Evolutionary conservation across 2,888 invertebrate genomes (phyloP).

Genomic region (Lucinisca nassula): DNA sequence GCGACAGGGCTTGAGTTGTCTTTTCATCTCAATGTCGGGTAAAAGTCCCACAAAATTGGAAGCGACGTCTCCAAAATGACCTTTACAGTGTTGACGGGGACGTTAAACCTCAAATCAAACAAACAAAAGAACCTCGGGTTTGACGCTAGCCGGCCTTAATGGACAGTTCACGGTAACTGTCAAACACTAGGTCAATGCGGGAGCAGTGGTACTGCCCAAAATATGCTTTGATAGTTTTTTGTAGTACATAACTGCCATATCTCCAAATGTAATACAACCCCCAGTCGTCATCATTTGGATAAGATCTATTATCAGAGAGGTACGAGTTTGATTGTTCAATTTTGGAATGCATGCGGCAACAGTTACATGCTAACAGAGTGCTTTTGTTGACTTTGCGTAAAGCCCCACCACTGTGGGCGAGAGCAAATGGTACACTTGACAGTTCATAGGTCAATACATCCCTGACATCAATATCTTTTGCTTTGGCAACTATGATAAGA

Average conservation of each 20-base stretch:
- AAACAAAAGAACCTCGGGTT: too few species aligned
- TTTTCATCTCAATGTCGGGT: too few species aligned
- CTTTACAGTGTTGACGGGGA: too few species aligned
- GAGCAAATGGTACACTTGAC: neutral
- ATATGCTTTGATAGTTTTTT: neutral
- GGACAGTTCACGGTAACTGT: neutral
- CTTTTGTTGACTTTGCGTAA: too few species aligned
- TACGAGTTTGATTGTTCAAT: neutral
- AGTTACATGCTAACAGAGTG: neutral
- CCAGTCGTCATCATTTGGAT: neutral
- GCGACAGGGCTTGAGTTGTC: too few species aligned
- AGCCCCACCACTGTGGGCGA: too few species aligned
- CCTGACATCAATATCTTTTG: neutral
- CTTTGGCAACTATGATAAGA: neutral
- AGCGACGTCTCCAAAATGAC: too few species aligned
- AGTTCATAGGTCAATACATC: neutral
- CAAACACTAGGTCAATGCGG: neutral
- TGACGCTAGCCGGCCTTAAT: neutral
- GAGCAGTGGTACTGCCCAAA: neutral
- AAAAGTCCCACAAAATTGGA: too few species aligned
- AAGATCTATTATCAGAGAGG: neutral
- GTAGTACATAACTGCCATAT: neutral
- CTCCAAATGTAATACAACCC: neutral
- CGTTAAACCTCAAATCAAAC: too few species aligned
- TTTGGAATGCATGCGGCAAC: neutral